Base-by-base conservation (phyloP, 2,888 invertebrate species). In the Polydrusus tereticollis region DNA sequence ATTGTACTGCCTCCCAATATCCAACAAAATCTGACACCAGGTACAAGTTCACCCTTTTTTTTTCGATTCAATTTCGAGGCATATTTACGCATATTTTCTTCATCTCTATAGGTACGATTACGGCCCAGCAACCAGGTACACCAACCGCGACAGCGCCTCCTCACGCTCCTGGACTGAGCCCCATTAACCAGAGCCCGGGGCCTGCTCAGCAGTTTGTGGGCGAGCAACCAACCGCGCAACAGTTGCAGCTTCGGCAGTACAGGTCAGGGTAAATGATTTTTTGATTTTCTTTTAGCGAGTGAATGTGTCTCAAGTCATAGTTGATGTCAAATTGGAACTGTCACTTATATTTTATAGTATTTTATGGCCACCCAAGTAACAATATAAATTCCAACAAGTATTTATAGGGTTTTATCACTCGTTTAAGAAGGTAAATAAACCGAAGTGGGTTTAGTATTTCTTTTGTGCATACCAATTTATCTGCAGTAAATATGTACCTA, bases 201-300 rank as follows among this genome's bases (percentile, higher is more conserved):
- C 72, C 75, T 47, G 80, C 78, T 57, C 72, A 75, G 80, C 81
- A 18, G 78, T 82, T 74, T 59, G 70, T 82, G n/a, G 65, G 59
- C 74, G 72, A 73, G 80, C 76, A 58, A 43, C 74, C 58, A 50
- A 78, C 77, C 77, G 52, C 82, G 69, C 80, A 81, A 60, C 80
- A 80, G 63, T 69, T 82, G 12, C 83, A 84, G 79, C 86, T 89
- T 80, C 80, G 90, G 80, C 92, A 91, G 80, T 89, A 88, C 81
- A 88, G 69, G 73, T 73, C 33, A 21, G 67, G 36, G 38, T 52
- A 52, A 64, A 59, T 26, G 10, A 10, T 7, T 59, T 43, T 43
- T 59, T 38, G n/a, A 36, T 29, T 55, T 7, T 55, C 3, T 47
- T 21, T 21, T 47, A n/a, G n/a, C n/a, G n/a, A n/a, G n/a, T n/a